phyloP scores from a whole-genome alignment of 2,113 vertebrate genomes.

The Epinephelus cyanopodus region DNA sequence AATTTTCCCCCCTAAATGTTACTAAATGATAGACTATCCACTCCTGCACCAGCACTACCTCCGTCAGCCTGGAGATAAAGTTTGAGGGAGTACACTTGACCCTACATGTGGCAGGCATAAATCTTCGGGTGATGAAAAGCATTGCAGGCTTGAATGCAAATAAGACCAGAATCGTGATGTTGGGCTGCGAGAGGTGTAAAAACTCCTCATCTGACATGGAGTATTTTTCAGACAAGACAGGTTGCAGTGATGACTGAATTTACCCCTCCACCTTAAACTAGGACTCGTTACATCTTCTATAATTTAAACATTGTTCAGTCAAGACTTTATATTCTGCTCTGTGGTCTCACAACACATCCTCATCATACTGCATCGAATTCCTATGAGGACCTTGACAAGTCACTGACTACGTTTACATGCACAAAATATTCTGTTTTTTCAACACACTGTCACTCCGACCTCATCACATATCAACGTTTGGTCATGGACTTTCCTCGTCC shows the following conservation, averaged over 20 bases:
- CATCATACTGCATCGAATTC: background rate
- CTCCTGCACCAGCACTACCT: slow-evolving; percentile 24
- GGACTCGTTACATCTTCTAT: background rate
- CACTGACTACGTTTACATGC: no score
- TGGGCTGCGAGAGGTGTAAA: slow-evolving; percentile 12
- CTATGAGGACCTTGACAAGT: background rate
- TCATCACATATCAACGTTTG: no score
- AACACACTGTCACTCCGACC: no score
- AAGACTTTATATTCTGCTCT: background rate
- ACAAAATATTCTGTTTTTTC: no score
- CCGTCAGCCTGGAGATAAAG: slow-evolving; percentile 58
- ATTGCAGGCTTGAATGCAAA: slow-evolving; percentile 55
- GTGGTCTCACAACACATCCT: background rate
- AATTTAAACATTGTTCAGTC: slow-evolving; percentile 20
- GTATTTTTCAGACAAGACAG: slow-evolving; percentile 31
- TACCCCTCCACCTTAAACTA: slow-evolving; percentile 17
- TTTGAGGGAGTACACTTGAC: slow-evolving; percentile 69
- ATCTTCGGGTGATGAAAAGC: slow-evolving; percentile 40
- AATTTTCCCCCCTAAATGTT: slow-evolving; percentile 51
- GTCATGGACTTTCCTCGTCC: no score
- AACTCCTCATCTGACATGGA: slow-evolving; percentile 15
- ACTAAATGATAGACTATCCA: slow-evolving; percentile 51
- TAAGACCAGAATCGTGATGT: slow-evolving; percentile 36
- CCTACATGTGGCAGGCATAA: slow-evolving; percentile 52
- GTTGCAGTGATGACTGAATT: slow-evolving; percentile 29